phyloP scores from a whole-genome alignment of 2,888 invertebrate species.

The Chymomyza procnemis region DNA sequence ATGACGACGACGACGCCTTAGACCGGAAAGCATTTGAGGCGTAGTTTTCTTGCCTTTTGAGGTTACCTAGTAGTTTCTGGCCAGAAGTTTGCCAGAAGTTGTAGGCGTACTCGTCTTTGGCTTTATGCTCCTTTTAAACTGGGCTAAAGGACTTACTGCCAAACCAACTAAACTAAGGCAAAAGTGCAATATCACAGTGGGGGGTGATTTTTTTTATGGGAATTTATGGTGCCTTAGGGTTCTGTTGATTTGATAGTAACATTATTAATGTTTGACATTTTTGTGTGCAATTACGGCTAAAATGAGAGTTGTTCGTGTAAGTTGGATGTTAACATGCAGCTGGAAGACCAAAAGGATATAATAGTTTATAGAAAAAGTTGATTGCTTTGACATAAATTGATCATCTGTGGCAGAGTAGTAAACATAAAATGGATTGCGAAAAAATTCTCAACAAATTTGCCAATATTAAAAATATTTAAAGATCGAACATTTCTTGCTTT shows the following conservation, averaged over 20 bases:
- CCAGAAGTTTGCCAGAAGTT: slow-evolving; percentile 31
- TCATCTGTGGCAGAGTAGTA: too few species aligned
- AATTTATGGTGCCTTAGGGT: not conserved
- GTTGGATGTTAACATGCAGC: not conserved
- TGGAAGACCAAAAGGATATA: not conserved
- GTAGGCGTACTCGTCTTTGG: slow-evolving; percentile 22
- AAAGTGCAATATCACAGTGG: slow-evolving; percentile 39
- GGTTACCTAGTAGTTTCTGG: slow-evolving; percentile 45
- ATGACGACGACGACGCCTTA: slow-evolving; percentile 25
- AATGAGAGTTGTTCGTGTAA: slow-evolving; percentile 1
- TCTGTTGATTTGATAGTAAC: slow-evolving; percentile 8
- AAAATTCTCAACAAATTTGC: too few species aligned
- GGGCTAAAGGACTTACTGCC: slow-evolving; percentile 35
- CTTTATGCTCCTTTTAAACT: slow-evolving; percentile 32
- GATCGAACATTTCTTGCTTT: too few species aligned
- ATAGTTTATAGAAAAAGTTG: not conserved
- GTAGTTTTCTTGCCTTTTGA: slow-evolving; percentile 47
- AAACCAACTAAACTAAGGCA: slow-evolving; percentile 54
- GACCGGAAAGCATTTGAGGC: slow-evolving; percentile 60
- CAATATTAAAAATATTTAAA: too few species aligned
- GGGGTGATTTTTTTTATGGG: not conserved
- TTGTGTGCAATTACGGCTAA: slow-evolving; percentile 37
- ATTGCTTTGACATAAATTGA: too few species aligned
- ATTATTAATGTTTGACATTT: slow-evolving; percentile 48
- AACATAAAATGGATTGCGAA: too few species aligned